Conservation (phyloP, 1,140 invertebrate genomes). For the Mycetomoellerius zeteki region DNA sequence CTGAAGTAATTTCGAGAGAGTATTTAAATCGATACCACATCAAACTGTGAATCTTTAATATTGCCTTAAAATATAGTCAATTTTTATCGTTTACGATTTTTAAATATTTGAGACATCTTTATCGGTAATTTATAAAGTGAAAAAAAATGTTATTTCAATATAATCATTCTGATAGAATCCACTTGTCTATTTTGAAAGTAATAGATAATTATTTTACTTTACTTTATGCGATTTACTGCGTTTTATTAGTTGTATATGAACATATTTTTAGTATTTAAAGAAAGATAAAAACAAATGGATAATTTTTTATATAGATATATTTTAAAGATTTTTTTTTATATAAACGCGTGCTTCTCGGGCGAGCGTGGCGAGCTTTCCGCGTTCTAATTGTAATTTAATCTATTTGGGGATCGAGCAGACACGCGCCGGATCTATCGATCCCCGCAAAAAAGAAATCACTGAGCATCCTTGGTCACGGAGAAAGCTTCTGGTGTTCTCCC, state of each 20-base stretch:
- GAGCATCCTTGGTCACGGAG: conserved; percentile 82
- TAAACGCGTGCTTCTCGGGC: conserved; percentile 35
- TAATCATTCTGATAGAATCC: neutral
- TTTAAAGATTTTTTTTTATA: neutral
- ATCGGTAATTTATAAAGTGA: neutral
- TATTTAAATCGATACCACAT: neutral
- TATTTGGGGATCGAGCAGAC: conserved; percentile 78
- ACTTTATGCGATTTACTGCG: conserved; percentile 6
- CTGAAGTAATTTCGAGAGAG: neutral
- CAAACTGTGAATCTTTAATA: neutral
- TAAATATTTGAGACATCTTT: neutral
- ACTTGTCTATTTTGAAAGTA: neutral
- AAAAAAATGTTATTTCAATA: neutral
- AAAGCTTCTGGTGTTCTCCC: conserved; percentile 33
- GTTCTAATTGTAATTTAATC: conserved; percentile 85
- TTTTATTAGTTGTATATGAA: neutral
- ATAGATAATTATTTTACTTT: neutral
- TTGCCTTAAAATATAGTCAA: neutral
- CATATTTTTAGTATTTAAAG: conserved; percentile 19
- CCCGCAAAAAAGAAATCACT: conserved; percentile 82
- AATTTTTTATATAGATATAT: neutral
- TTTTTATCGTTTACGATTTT: neutral
- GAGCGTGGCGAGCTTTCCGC: conserved; percentile 77
- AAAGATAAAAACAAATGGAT: neutral
- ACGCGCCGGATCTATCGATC: conserved; percentile 77